Base-by-base conservation (phyloP, 2,888 invertebrate species). In the Elysia crispata region DNA sequence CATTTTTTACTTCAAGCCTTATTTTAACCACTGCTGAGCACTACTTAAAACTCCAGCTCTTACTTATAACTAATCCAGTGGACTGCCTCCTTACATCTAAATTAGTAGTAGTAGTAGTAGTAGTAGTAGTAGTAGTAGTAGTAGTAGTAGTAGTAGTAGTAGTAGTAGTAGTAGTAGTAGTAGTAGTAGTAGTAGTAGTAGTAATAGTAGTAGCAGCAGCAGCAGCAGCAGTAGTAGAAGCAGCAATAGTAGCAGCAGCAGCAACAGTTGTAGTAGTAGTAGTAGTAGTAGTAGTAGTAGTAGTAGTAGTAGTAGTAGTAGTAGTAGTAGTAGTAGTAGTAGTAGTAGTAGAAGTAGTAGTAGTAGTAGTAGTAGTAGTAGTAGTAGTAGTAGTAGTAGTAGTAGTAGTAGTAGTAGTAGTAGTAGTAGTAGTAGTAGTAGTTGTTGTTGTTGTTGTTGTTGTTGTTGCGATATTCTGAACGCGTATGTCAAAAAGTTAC, bases 321-420 rank as follows among this genome's bases (percentile, higher is more conserved):
- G 15, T 30, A 69, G 31, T 25, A 69, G 31, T 30, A 69, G 31
- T 25, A 69, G 31, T 25, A 69, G 31, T 28, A 30, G n/a, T 25
- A 69, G 31, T 18, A 30, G n/a, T 25, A 69, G 31, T 13, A 69
- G 13, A 18, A 69, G 31, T 18, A 28, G 31, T 30, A 18, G 31
- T 25, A 18, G 31, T 30, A 69, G 31, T 30, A 18, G 31, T 25
- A 28, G 11, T 25, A 30, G 8, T 13, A 69, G 13, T 25, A 69
- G 8, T 25, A 69, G 8, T 30, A 69, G 13, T 13, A 69, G 31
- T 18, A 69, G 31, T 30, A 15, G 31, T 25, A 69, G n/a, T 30
- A 69, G n/a, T 69, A 69, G n/a, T 25, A 69, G 31, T 25, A 69
- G n/a, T 11, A 69, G n/a, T 25, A 69, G 31, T 30, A 69, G 31